Base-by-base conservation (phyloP, 2,113 vertebrate genomes). In the Brachyistius frenatus region DNA sequence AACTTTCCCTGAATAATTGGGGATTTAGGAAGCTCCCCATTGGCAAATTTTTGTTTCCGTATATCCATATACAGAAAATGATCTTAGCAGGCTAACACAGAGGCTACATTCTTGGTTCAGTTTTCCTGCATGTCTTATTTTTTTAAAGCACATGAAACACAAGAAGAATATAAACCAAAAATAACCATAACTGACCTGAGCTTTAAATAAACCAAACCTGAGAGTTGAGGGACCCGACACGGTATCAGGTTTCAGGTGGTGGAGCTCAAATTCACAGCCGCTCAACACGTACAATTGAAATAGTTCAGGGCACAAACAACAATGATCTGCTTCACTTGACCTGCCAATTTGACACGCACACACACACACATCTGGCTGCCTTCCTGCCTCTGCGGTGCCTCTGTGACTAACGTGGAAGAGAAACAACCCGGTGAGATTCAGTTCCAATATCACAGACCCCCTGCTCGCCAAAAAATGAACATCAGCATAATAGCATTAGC, bases 401-500 rank as follows among this genome's bases (percentile, higher is more conserved):
- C 67, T 64, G 86, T 71, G 70, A 86, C 81, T 67, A 84, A 85
- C 41, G 4, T 36, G 14, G 53, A 72, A 61, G 79, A 89, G 69
- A 83, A 87, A 89, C 88, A 61, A 79, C 76, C 66, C 7, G 13
- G 55, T 64, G 66, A 80, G 73, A 76, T 71, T 76, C 52, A 66
- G 79, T 56, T 86, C 75, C 63, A 88, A 90, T 77, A 89, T 80
- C 77, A 63, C 85, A 75, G 68, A 33, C 50, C 64, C 50, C 64
- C 56, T 2, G 23, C 80, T 82, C 30, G 36, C 83, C 83, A 85
- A 80, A 86, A 83, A 87, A 91, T 89, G 73, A 87, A 56, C 86
- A 84, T 86, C 73, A 85, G 73, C 74, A 86, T 87, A 89, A 91
- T 36, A 60, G 37, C 66, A 85, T 92, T 89, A 92, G 80, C 36